Conservation (phyloP, 2,888 invertebrate species). For the Apotomis turbidana region DNA sequence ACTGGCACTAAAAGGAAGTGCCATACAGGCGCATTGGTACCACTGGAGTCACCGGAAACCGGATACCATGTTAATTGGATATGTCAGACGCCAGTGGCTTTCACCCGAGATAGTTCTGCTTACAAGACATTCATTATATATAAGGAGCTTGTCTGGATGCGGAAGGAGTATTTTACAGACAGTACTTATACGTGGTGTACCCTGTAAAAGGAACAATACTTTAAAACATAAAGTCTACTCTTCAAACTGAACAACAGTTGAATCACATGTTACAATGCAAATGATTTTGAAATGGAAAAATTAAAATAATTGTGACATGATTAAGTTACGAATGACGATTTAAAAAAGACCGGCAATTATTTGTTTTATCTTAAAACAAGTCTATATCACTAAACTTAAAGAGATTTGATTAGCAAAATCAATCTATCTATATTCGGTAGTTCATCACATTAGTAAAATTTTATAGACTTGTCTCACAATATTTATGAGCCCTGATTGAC, state of each 20-base stretch:
- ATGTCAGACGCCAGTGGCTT: slow-evolving; percentile 81
- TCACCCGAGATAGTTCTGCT: slow-evolving; percentile 76
- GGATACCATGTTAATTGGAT: slow-evolving; percentile 82
- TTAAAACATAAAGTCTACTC: too few relatives aligned
- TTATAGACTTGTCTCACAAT: slow-evolving; percentile 6
- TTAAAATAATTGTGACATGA: too few relatives aligned
- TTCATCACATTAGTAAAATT: slow-evolving; percentile 8
- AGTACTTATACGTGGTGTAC: too few relatives aligned
- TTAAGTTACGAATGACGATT: too few relatives aligned
- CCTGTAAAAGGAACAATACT: too few relatives aligned
- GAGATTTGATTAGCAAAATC: slow-evolving; percentile 14
- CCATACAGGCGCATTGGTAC: slow-evolving; percentile 57
- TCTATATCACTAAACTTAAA: background rate
- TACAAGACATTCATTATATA: slow-evolving; percentile 74
- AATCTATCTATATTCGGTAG: slow-evolving; percentile 27
- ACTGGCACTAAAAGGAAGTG: slow-evolving; percentile 48
- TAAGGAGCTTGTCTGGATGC: slow-evolving; percentile 63
- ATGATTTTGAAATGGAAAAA: too few relatives aligned
- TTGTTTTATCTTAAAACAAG: background rate
- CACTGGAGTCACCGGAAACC: slow-evolving; percentile 59
- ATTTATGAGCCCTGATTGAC: slow-evolving; percentile 31
- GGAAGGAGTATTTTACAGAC: too few relatives aligned
- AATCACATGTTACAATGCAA: too few relatives aligned
- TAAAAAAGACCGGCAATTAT: too few relatives aligned
- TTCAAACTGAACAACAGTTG: too few relatives aligned